Conservation (phyloP, 2,888 invertebrate genomes). For the Hyles lineata region DNA sequence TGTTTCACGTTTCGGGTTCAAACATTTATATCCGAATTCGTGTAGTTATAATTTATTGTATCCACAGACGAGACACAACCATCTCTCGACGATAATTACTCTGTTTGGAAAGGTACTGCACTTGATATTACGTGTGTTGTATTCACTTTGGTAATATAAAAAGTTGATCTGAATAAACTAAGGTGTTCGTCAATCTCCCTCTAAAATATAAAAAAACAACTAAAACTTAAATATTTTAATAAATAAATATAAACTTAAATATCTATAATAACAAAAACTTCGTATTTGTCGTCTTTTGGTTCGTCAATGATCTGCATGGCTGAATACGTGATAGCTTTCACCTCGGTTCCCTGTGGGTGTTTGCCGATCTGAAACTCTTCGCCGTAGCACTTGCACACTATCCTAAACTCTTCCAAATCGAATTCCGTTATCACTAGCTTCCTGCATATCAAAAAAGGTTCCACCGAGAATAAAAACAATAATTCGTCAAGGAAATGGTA, state of each 20-base stretch:
- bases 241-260: conserved; percentile 84
- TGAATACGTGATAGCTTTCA: conserved; percentile 99
- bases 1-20: too few species aligned
- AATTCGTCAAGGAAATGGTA: conserved; percentile 98
- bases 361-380: conserved; percentile 96
- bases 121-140: too few species aligned
- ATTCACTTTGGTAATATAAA: too few species aligned
- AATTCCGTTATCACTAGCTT: conserved; percentile 95
- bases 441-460: conserved; percentile 94
- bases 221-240: conserved; percentile 1
- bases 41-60: too few species aligned
- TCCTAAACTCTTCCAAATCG: conserved; percentile 91
- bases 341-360: conserved; percentile 99
- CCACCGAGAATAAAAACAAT: conserved; percentile 95
- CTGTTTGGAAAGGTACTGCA: too few species aligned
- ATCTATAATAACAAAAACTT: conserved; percentile 99
- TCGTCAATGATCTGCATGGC: conserved; percentile 97
- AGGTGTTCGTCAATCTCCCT: too few species aligned
- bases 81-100: too few species aligned
- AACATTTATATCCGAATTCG: too few species aligned
- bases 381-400: conserved; percentile 93
- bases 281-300: conserved; percentile 88
- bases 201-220: background rate
- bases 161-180: too few species aligned
- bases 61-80: too few species aligned